Percentiles rank a stretch among this genome's conserved stretches.
These are phyloP conservation scores for Elysia chlorotica DNA, from an alignment of 1,140 invertebrate genomes.

Conservation along the genomic window DNA sequence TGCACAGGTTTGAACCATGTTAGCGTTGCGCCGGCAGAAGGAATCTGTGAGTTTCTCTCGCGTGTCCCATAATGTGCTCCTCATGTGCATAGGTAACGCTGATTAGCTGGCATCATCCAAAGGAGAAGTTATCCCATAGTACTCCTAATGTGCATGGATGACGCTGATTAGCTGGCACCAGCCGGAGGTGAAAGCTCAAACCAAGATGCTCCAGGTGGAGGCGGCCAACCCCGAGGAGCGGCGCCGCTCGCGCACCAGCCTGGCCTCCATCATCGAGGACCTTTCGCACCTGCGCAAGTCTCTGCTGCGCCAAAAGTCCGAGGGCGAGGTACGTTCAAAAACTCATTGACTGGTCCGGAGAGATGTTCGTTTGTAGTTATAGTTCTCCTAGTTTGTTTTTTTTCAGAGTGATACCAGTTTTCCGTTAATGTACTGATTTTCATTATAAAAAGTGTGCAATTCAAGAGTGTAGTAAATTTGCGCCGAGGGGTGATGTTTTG, in stretches of 20 bases:
- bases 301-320: conserved; percentile 14
- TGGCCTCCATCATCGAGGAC: conserved; percentile 25
- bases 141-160: conserved; percentile 21
- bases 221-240: neutral
- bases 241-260: conserved; percentile 11
- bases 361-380: too few relatives aligned
- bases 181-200: neutral
- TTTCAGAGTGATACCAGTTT: too few relatives aligned
- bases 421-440: too few relatives aligned
- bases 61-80: too few relatives aligned
- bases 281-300: conserved; percentile 17
- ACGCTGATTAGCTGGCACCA: conserved; percentile 4
- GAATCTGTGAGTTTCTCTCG: too few relatives aligned
- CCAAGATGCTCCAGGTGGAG: conserved; percentile 18
- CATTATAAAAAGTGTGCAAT: too few relatives aligned
- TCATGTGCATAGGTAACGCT: neutral
- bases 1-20: neutral
- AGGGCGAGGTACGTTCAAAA: conserved; percentile 21
- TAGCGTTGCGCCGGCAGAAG: neutral
- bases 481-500: too few relatives aligned
- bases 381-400: too few relatives aligned
- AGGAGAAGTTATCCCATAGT: too few relatives aligned
- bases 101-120: neutral
- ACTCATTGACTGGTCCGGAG: too few relatives aligned
- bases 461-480: too few relatives aligned